phyloP scores from a whole-genome alignment of 2,888 invertebrate species.

The Calameuta filiformis region DNA sequence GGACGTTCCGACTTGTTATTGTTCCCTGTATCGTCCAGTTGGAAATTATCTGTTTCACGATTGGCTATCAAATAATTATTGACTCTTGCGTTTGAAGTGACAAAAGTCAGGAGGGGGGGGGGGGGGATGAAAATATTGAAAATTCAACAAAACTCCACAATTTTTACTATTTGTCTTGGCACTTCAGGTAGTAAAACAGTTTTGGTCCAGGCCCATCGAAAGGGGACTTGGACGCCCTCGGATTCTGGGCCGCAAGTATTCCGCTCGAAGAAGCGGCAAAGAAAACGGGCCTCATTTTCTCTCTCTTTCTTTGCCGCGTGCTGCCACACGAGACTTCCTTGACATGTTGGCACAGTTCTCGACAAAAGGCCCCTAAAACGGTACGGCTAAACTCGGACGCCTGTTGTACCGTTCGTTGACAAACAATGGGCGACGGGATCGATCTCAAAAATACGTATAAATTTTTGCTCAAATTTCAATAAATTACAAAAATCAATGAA shows the following conservation, averaged over 20 bases:
- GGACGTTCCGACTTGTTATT: neutral
- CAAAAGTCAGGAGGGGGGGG: neutral
- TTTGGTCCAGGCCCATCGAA: neutral
- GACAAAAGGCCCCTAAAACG: constrained; percentile 32
- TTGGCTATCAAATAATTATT: neutral
- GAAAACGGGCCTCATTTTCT: neutral
- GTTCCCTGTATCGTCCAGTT: neutral
- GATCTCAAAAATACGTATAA: neutral
- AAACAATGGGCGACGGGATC: neutral
- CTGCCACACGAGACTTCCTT: constrained; percentile 28
- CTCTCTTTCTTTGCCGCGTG: constrained; percentile 2
- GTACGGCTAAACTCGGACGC: constrained; percentile 28
- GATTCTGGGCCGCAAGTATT: neutral
- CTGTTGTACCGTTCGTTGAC: neutral
- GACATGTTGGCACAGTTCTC: constrained; percentile 39
- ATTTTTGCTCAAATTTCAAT: neutral
- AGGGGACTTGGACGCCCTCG: neutral
- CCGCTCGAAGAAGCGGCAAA: neutral
- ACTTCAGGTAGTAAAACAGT: neutral
- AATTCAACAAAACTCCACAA: neutral
- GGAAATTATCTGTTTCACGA: neutral
- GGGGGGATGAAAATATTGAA: no score
- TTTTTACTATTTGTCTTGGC: neutral
- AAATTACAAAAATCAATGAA: neutral
- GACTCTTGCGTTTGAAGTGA: neutral